Base-by-base conservation (phyloP, 2,888 invertebrate species). In the Andrena haemorrhoa region DNA sequence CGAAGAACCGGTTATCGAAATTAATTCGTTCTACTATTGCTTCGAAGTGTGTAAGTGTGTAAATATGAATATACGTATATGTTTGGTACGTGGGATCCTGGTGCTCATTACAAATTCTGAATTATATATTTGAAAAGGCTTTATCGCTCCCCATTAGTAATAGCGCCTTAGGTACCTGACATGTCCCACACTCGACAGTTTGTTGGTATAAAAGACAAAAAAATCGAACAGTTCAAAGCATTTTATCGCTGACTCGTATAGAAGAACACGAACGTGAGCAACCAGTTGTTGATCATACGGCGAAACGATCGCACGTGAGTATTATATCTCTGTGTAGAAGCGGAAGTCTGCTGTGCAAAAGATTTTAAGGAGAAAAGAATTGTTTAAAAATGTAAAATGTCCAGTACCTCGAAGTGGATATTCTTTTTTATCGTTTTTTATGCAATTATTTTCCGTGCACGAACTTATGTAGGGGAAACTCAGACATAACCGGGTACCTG, bases 131-230 rank as follows among this genome's bases (percentile, higher is more conserved):
- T 16, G 10, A 53, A 58, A 65, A 70, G 53, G 23, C 4, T 41
- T n/a, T 26, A 31, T 10, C 31, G 4, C 1, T 0, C 12, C 12
- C 0, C 6, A 23, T 41, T 12, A 49, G 6, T 7, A n/a, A 35
- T 4, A 23, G 20, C 6, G n/a, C 10, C 10, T n/a, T 7, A 35
- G 41, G 58, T n/a, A 12, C 10, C 10, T 35, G 35, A 23, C 41
- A 56, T 10, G 20, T 23, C 26, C 6, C 10, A 61, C 10, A 3
- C n/a, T 65, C 7, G 35, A 2, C 7, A 63, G 29, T 20, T 47
- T 35, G n/a, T 20, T 64, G 10, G 16, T 78, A 79, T 79, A 79
- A 71, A 79, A 41, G 58, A 65, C 16, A 16, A 26, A 35, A 35
- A 26, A 20, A 8, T 20, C 35, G 29, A 0, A n/a, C 33, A 41